Conservation (phyloP, 1,140 invertebrate genomes). For the Hyles vespertilio region DNA sequence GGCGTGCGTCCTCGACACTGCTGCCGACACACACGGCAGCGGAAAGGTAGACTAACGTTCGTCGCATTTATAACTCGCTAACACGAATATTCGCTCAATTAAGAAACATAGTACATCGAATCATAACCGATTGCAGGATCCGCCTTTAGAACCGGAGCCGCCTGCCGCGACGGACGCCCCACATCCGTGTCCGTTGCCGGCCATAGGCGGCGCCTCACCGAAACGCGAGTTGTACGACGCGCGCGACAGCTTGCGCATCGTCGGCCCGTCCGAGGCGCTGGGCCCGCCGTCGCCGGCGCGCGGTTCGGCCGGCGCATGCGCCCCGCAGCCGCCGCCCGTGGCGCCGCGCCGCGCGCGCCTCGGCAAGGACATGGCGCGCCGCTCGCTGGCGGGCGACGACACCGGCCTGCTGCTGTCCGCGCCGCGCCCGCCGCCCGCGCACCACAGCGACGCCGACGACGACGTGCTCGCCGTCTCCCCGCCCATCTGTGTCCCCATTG, state of each 20-base stretch:
- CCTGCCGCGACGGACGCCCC: constrained; percentile 76
- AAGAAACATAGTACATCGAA: too few relatives aligned
- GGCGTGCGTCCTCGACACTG: constrained; percentile 58
- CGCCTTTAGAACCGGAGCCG: constrained; percentile 76
- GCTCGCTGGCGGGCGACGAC: constrained; percentile 71
- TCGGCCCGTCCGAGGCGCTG: constrained; percentile 75
- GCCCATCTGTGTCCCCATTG: constrained; percentile 58
- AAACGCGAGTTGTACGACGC: constrained; percentile 61
- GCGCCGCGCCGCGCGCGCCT: constrained; percentile 78
- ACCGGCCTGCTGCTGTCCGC: constrained; percentile 44
- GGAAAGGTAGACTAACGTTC: constrained; percentile 49
- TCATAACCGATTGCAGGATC: constrained; percentile 40
- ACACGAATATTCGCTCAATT: background rate
- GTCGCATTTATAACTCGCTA: background rate
- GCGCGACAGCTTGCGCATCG: constrained; percentile 73
- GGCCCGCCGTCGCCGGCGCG: constrained; percentile 81
- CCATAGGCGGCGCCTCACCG: constrained; percentile 62
- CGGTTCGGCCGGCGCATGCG: constrained; percentile 78
- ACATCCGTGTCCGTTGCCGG: constrained; percentile 56
- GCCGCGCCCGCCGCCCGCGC: constrained; percentile 35
- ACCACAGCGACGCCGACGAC: constrained; percentile 52
- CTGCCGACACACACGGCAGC: constrained; percentile 59
- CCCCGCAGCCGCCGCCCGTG: constrained; percentile 70
- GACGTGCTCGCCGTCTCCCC: constrained; percentile 67
- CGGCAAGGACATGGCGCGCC: constrained; percentile 81